Evolutionary conservation across 1,140 invertebrate genomes (phyloP).

Genomic region (Aphelinus certus): DNA sequence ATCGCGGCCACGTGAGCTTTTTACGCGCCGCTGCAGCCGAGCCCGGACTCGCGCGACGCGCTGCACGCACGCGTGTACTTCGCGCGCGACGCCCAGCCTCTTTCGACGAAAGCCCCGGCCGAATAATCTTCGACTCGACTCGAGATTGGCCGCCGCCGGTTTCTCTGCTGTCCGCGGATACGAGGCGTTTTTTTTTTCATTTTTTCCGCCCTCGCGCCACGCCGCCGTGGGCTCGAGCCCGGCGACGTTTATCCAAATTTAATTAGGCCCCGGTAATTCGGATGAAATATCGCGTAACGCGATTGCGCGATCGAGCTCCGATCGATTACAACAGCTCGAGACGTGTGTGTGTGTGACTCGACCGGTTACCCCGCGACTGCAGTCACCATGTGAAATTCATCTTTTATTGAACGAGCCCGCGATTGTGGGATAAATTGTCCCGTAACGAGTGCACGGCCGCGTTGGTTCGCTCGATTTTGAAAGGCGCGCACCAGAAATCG

Average conservation of each 20-base stretch:
- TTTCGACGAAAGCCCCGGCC: constrained; percentile 27
- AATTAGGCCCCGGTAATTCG: constrained; percentile 10
- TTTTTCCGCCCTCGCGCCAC: too few relatives aligned
- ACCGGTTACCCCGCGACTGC: neutral
- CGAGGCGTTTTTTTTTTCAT: too few relatives aligned
- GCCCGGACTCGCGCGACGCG: neutral
- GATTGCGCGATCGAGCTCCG: too few relatives aligned
- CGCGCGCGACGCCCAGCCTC: constrained; percentile 14
- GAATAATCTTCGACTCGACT: constrained; percentile 15
- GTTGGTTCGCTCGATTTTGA: too few relatives aligned
- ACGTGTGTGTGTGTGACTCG: neutral
- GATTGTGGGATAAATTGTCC: too few relatives aligned
- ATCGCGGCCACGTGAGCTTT: constrained; percentile 32
- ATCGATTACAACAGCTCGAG: neutral
- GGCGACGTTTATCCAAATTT: neutral
- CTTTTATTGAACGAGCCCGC: too few relatives aligned
- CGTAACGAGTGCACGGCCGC: too few relatives aligned
- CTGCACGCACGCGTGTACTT: constrained; percentile 16
- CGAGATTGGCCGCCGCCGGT: neutral
- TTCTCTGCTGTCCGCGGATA: neutral
- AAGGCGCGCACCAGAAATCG: too few relatives aligned
- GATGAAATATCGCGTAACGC: neutral
- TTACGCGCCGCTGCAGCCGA: constrained; percentile 1
- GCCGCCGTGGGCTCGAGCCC: too few relatives aligned
- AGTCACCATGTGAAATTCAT: too few relatives aligned